phyloP scores from a whole-genome alignment of 1,140 invertebrate species.

The Eupeodes corollae region DNA sequence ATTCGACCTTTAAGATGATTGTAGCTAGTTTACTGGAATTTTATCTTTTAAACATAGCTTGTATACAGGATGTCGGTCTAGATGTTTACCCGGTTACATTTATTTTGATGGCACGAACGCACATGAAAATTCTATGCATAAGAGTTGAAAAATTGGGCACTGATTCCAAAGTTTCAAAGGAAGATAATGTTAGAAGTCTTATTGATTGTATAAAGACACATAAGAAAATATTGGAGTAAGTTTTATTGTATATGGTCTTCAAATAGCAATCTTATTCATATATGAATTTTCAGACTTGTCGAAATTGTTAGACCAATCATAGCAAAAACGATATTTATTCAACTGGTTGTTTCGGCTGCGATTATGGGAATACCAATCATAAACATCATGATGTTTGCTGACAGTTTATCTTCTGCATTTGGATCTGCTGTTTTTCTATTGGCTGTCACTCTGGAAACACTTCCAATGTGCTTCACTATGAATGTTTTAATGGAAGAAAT shows the following conservation, averaged over 20 bases:
- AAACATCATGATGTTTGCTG: constrained; percentile 20
- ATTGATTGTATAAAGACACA: constrained; percentile 16
- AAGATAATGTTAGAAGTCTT: constrained; percentile 11
- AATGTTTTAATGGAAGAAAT: constrained; percentile 15
- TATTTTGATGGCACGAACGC: constrained; percentile 11
- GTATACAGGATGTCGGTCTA: constrained; percentile 18
- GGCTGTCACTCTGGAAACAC: constrained; percentile 16
- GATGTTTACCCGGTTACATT: constrained; percentile 21
- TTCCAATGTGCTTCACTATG: constrained; percentile 18
- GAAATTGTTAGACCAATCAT: constrained; percentile 13
- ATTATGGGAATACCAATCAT: constrained; percentile 18
- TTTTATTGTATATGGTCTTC: not conserved
- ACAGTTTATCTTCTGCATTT: constrained; percentile 10
- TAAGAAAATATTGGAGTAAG: constrained; percentile 13
- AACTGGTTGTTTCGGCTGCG: constrained; percentile 19
- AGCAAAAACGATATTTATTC: constrained; percentile 18
- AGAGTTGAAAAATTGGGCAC: constrained; percentile 4
- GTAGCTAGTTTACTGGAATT: constrained; percentile 14
- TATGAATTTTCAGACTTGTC: constrained; percentile 2
- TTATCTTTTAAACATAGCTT: constrained; percentile 15
- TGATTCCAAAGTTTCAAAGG: not conserved
- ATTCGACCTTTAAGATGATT: constrained; percentile 9
- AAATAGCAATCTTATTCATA: not conserved
- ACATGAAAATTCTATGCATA: constrained; percentile 11
- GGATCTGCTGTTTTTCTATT: constrained; percentile 15